Evolutionary conservation across 2,797 vertebrate species (phyloP), one percentile per base, ranked within the genome.

Genomic region (Serranus cabrilla): DNA sequence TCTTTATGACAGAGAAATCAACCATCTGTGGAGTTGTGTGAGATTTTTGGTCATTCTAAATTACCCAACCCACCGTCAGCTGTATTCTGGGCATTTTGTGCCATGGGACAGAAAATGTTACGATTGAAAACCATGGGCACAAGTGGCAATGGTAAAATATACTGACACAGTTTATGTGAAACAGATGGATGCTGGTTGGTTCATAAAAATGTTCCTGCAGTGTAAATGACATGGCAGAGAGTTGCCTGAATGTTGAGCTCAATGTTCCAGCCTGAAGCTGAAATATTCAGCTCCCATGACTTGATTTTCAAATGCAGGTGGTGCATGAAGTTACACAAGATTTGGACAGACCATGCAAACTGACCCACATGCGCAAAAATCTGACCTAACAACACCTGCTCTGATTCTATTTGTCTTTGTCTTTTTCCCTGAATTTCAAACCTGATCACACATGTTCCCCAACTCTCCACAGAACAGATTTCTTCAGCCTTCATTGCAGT

Each of bases 131-230:
- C 37, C 40, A 52, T 21, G 21, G 39, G 31, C 46, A 23, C 3
- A 40, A 54, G 12, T 13, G 18, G 10, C 4, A 46, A 9, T 31
- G 27, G 27, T 31, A 31, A 31, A 31, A 37, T 11, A 37, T 47
- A 34, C 18, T 13, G 34, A 71, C 14, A 31, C 27, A 31, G 27
- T 6, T 31, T 31, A 45, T 51, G n/a, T 50, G n/a, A 67, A 75
- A 67, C 47, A 31, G 27, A 31, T 31, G 27, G 27, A 31, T 31
- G 27, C 27, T 31, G 27, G 27, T 31, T 31, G 27, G 3, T 31
- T 31, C 3, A 31, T 31, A 31, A 31, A 31, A 31, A 31, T 31
- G 27, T 31, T 31, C 27, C 27, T 31, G 3, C 27, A 6, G 3
- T 3, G 3, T 31, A 6, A 31, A 31, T 3, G 27, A 31, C 27